phyloP scores from a whole-genome alignment of 1,140 invertebrate species.

The Drosophila arizonae region DNA sequence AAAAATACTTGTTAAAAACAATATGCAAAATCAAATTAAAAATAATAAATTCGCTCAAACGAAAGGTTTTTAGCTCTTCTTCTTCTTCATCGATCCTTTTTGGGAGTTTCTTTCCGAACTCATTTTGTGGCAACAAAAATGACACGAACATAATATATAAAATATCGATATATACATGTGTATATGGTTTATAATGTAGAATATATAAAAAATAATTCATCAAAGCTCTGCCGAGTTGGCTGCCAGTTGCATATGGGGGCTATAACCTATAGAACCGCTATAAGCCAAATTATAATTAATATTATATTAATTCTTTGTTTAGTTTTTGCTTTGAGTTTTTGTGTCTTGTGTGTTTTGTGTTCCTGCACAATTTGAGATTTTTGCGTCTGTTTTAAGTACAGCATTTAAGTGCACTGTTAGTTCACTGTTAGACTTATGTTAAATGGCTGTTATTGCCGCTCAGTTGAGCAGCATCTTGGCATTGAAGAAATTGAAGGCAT shows the following conservation, averaged over 20 bases:
- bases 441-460: slow-evolving; percentile 13
- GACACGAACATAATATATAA: slow-evolving; percentile 35
- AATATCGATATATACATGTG: too few species aligned
- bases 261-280: neutral
- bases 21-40: slow-evolving; percentile 44
- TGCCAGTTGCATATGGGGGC: slow-evolving; percentile 24
- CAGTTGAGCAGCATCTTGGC: slow-evolving; percentile 75
- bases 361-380: slow-evolving; percentile 77
- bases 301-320: neutral
- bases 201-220: slow-evolving; percentile 68
- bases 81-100: slow-evolving; percentile 6
- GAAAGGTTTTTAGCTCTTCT: slow-evolving; percentile 60
- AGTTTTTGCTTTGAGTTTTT: slow-evolving; percentile 9
- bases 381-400: slow-evolving; percentile 63
- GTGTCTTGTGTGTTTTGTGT: slow-evolving; percentile 48
- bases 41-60: slow-evolving; percentile 79
- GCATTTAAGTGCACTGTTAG: slow-evolving; percentile 70
- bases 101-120: slow-evolving; percentile 3
- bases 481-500: slow-evolving; percentile 75
- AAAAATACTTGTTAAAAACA: slow-evolving; percentile 58
- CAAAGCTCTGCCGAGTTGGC: slow-evolving; percentile 32
- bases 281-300: slow-evolving; percentile 7
- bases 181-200: too few species aligned
- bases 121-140: slow-evolving; percentile 16
- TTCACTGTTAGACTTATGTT: slow-evolving; percentile 24